A percentile compares a stretch with the other conserved stretches of the same genome.
phyloP scores from a whole-genome alignment of 2,888 invertebrate species.

The Plagodis dolabraria region DNA sequence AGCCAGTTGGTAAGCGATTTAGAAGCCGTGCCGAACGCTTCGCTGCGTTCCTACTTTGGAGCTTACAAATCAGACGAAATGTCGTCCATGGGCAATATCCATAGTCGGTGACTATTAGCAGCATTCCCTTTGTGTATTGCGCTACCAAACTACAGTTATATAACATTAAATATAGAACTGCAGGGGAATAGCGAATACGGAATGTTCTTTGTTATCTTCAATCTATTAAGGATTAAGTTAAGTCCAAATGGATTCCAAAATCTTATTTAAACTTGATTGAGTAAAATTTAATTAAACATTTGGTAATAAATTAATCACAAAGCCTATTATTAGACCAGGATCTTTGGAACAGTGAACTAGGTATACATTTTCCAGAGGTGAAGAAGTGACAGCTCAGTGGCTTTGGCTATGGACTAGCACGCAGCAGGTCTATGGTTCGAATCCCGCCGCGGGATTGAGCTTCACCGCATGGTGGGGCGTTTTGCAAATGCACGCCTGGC shows the following conservation, averaged over 20 bases:
- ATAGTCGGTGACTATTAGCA: conserved; percentile 23
- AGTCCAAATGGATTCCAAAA: neutral
- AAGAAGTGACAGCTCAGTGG: no score
- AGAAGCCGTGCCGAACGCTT: neutral
- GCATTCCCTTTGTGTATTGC: conserved; percentile 7
- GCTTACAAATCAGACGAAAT: conserved; percentile 13
- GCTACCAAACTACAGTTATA: conserved; percentile 16
- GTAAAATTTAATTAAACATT: no score
- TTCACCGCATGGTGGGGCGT: no score
- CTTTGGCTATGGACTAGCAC: no score
- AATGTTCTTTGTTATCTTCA: conserved; percentile 4
- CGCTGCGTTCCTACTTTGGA: conserved; percentile 7
- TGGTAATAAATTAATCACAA: no score
- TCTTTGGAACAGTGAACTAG: no score
- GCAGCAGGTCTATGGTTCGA: no score
- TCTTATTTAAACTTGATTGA: conserved; percentile 5
- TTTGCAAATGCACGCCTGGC: no score
- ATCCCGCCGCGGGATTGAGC: no score
- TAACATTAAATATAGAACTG: neutral
- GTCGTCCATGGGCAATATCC: conserved; percentile 13
- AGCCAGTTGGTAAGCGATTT: conserved; percentile 17
- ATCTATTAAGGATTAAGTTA: conserved; percentile 6
- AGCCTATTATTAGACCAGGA: no score
- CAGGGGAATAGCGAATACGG: neutral
- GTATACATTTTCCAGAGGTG: no score